These are phyloP conservation scores for Adineta ricciae DNA, from an alignment of 2,888 invertebrate species.

Conservation along the genomic window DNA sequence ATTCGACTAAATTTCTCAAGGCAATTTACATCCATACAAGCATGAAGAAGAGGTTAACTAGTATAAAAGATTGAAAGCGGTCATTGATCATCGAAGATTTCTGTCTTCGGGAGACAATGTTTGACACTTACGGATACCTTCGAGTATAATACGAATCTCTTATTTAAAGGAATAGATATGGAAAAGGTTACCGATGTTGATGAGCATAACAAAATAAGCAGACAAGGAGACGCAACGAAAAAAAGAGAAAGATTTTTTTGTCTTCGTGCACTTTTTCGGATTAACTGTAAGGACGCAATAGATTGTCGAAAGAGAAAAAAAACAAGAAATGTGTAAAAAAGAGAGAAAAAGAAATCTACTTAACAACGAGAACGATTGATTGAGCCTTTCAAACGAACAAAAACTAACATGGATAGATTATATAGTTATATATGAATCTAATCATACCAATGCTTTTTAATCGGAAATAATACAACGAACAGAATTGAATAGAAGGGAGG, in stretches of 20 bases:
- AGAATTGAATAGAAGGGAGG: too few relatives aligned
- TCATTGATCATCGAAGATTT: too few relatives aligned
- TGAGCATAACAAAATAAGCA: neutral
- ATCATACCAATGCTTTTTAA: neutral
- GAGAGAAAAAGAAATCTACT: neutral
- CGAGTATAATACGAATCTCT: neutral
- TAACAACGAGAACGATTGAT: neutral
- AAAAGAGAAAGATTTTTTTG: neutral
- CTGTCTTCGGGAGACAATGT: neutral
- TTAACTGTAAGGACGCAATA: neutral
- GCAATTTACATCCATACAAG: too few relatives aligned
- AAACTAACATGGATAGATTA: neutral
- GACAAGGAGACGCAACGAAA: neutral
- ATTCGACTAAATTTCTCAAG: too few relatives aligned
- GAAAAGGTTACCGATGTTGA: neutral
- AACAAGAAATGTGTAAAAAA: neutral
- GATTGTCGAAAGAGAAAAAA: neutral
- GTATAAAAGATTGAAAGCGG: too few relatives aligned
- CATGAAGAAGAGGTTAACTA: too few relatives aligned
- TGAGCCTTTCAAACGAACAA: neutral
- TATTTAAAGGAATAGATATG: neutral
- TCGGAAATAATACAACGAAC: neutral
- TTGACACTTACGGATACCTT: neutral
- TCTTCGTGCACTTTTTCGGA: neutral
- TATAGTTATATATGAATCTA: neutral